A percentile compares a stretch with the other conserved stretches of the same genome.
phyloP scores from a whole-genome alignment of 1,140 invertebrate genomes.

The Euura saliciscinereae region DNA sequence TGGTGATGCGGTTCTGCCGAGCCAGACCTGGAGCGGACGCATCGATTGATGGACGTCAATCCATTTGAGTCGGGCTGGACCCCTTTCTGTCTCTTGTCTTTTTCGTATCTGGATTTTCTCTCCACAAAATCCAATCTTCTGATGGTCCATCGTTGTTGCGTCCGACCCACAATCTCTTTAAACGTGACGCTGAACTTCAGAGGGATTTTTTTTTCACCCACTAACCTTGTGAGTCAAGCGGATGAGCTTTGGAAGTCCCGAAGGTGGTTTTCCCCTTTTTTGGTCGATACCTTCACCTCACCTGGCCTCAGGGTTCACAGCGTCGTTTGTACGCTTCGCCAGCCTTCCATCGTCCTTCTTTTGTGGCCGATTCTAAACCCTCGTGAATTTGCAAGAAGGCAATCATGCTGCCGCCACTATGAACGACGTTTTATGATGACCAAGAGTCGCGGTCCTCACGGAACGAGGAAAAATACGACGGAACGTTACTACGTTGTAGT shows the following conservation, averaged over 20 bases:
- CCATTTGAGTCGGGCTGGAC: background rate
- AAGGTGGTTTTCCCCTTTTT: background rate
- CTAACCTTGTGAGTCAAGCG: background rate
- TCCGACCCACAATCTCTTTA: background rate
- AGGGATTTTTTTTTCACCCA: background rate
- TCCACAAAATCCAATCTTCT: slow-evolving; percentile 2
- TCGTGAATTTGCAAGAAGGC: background rate
- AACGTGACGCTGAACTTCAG: background rate
- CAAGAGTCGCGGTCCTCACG: too few species aligned
- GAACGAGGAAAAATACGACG: too few species aligned
- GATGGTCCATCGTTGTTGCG: background rate
- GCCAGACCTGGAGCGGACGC: background rate
- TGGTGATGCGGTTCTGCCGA: too few species aligned
- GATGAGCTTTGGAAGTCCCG: background rate
- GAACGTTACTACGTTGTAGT: background rate
- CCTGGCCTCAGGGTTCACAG: background rate
- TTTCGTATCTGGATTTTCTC: background rate
- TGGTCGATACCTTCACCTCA: background rate
- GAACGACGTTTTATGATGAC: background rate
- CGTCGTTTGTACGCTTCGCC: background rate
- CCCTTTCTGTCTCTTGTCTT: slow-evolving; percentile 1
- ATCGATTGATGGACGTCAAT: background rate
- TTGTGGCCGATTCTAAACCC: background rate
- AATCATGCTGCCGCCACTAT: background rate
- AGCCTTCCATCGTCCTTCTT: background rate